A percentile compares a stretch with the other conserved stretches of the same genome.
These are phyloP conservation scores for Natator depressus DNA, from an alignment of 2,113 vertebrate species.

Conservation along the genomic window DNA sequence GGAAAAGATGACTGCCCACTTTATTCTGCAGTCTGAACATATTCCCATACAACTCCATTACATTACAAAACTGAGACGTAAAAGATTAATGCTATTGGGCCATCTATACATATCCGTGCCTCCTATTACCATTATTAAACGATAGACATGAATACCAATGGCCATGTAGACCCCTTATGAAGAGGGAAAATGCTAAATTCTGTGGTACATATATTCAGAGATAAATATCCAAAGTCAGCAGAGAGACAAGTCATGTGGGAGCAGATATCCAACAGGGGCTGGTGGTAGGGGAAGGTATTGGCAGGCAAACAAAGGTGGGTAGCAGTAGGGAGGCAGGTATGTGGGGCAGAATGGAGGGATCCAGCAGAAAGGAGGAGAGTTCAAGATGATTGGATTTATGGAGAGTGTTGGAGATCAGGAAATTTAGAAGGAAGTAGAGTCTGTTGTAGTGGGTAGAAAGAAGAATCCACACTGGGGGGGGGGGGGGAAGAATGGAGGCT, in stretches of 20 bases:
- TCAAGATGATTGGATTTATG: not conserved
- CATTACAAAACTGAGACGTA: not conserved
- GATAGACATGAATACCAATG: not conserved
- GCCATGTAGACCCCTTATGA: not conserved
- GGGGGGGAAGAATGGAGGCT: not conserved
- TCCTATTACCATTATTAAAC: not conserved
- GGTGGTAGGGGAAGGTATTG: not conserved
- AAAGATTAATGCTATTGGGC: not conserved
- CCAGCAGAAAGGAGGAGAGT: not conserved
- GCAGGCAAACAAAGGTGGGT: not conserved
- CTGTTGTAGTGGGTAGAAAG: not conserved
- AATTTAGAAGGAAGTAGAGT: not conserved
- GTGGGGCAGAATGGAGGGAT: not conserved
- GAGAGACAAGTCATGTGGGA: not conserved
- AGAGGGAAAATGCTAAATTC: not conserved
- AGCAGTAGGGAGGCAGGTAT: not conserved
- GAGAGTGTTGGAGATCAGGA: not conserved
- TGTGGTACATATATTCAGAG: not conserved
- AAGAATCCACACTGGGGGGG: not conserved
- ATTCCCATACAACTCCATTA: not conserved
- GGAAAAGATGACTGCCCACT: not conserved
- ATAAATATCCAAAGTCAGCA: not conserved
- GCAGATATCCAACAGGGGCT: not conserved
- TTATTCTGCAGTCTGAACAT: not conserved
- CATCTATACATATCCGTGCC: not conserved